phyloP scores from a whole-genome alignment of 2,888 invertebrate genomes.

The Melangyna quadrimaculata region DNA sequence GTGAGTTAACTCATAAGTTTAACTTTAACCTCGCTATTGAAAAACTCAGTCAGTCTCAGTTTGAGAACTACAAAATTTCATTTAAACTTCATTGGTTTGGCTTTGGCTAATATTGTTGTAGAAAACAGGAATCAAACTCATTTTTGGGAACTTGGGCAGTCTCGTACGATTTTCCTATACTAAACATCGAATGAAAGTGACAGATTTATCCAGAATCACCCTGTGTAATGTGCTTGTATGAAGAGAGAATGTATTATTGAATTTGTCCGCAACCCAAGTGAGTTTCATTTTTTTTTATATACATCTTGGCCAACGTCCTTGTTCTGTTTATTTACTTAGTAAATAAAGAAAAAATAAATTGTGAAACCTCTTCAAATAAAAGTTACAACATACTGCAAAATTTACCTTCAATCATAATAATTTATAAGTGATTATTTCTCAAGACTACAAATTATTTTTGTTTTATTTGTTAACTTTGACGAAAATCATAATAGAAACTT shows the following conservation, averaged over 20 bases:
- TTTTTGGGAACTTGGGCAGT: no score
- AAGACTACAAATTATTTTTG: neutral
- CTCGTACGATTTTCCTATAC: neutral
- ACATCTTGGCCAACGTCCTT: neutral
- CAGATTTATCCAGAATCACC: neutral
- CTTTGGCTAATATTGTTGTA: no score
- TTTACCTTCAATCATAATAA: neutral
- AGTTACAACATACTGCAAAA: neutral
- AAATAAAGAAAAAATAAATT: neutral
- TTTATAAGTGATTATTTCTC: neutral
- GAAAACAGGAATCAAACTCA: no score
- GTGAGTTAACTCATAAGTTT: no score
- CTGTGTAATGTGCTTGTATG: neutral
- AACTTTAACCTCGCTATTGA: no score
- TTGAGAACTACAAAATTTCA: no score
- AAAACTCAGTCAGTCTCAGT: no score
- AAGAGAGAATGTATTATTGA: neutral
- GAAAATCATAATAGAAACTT: neutral
- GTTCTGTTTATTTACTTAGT: neutral
- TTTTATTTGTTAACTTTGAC: neutral
- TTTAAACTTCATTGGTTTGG: no score
- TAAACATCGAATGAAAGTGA: neutral
- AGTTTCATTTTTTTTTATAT: neutral
- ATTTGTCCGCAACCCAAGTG: neutral
- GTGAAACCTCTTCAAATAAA: neutral